Conservation (phyloP, 2,797 vertebrate species). For the Cynodonichthys magdalenae region DNA sequence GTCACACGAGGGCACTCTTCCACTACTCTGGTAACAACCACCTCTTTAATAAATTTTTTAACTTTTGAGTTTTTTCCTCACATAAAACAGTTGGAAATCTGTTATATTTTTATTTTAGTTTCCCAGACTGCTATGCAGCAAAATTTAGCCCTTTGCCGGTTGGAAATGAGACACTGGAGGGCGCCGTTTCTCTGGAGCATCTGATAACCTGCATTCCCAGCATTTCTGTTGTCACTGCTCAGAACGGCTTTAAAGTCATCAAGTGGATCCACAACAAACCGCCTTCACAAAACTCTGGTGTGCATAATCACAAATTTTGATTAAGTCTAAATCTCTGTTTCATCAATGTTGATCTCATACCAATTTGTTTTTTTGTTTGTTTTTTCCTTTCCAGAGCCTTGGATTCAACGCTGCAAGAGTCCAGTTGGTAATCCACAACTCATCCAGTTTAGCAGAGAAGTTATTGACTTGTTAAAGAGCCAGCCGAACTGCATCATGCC, state of each 20-base stretch:
- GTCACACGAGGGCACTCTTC: constrained; percentile 93
- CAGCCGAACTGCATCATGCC: constrained; percentile 91
- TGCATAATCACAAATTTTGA: background rate
- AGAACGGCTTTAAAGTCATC: constrained; percentile 96
- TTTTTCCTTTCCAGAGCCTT: constrained; percentile 81
- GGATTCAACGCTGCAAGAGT: constrained; percentile 95
- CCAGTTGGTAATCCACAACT: constrained; percentile 97
- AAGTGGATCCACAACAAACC: constrained; percentile 99
- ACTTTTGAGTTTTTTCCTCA: background rate
- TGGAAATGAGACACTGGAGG: constrained; percentile 81
- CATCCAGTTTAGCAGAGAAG: constrained; percentile 96
- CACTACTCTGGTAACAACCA: constrained; percentile 88
- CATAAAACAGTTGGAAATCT: background rate
- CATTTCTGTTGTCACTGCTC: constrained; percentile 91
- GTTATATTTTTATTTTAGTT: constrained; percentile 73
- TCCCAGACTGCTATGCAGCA: constrained; percentile 93
- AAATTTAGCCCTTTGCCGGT: constrained; percentile 86
- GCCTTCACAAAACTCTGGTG: constrained; percentile 88
- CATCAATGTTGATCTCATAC: background rate
- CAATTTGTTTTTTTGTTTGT: background rate
- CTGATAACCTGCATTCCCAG: constrained; percentile 95
- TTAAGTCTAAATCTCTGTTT: background rate
- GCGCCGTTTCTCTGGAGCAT: constrained; percentile 93
- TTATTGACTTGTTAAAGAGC: constrained; percentile 93
- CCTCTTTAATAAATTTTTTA: background rate